A percentile compares a stretch with the other conserved stretches of the same genome.
Conservation (phyloP, 2,888 invertebrate genomes). For the Lordiphosa fenestrarum region DNA sequence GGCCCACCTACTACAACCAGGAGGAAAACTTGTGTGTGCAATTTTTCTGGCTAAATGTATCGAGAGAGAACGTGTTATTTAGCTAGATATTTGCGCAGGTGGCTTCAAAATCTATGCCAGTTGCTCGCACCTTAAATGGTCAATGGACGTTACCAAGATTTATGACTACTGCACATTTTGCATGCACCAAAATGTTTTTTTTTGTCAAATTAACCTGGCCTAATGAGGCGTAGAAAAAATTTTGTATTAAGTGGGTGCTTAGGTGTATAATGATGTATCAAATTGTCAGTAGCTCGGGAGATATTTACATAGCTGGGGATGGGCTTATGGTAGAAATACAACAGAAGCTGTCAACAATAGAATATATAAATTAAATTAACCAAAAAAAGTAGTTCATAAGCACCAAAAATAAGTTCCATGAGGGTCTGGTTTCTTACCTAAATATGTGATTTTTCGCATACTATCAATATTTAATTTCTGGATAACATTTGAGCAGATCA, state of each 20-base stretch:
- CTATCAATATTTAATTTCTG: too few species aligned
- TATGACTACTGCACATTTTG: conserved; percentile 31
- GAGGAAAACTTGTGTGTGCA: conserved; percentile 6
- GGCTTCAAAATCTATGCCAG: conserved; percentile 69
- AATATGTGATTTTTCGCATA: too few species aligned
- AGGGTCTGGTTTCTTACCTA: too few species aligned
- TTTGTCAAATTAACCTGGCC: conserved; percentile 56
- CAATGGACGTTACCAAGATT: conserved; percentile 45
- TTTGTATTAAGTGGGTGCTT: conserved; percentile 1
- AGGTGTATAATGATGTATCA: not conserved
- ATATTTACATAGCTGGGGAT: too few species aligned
- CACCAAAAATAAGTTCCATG: too few species aligned
- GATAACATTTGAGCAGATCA: too few species aligned
- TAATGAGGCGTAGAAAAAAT: conserved; percentile 43
- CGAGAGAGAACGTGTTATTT: conserved; percentile 25
- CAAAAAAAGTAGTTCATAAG: too few species aligned
- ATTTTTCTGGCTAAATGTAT: conserved; percentile 4
- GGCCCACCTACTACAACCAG: conserved; percentile 12
- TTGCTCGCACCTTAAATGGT: conserved; percentile 74
- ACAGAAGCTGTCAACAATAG: too few species aligned
- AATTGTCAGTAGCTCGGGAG: too few species aligned
- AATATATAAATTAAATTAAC: too few species aligned
- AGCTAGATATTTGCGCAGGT: conserved; percentile 72
- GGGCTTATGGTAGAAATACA: too few species aligned
- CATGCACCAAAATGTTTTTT: too few species aligned